Conservation (phyloP, 2,888 invertebrate species). For the Plagodis dolabraria region DNA sequence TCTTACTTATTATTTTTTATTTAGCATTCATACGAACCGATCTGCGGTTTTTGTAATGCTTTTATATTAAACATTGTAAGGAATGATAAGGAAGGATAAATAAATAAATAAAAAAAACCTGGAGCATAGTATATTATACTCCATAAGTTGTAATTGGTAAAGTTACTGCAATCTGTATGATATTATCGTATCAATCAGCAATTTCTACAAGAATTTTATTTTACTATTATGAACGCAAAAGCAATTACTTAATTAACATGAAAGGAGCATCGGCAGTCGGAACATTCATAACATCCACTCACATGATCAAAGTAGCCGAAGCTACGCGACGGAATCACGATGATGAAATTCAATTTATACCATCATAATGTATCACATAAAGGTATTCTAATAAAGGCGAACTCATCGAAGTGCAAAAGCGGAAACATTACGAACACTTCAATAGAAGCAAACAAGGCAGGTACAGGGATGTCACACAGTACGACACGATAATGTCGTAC, state of each 20-base stretch:
- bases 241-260: background rate
- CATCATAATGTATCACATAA: slow-evolving; percentile 33
- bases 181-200: too few species aligned
- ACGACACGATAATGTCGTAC: slow-evolving; percentile 48
- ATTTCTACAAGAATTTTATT: background rate
- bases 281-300: slow-evolving; percentile 2
- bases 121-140: too few species aligned
- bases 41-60: too few species aligned
- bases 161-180: too few species aligned
- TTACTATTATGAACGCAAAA: background rate
- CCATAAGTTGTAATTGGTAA: too few species aligned
- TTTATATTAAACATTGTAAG: too few species aligned
- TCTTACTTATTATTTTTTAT: too few species aligned
- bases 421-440: slow-evolving; percentile 55
- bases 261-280: background rate
- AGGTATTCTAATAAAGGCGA: slow-evolving; percentile 52
- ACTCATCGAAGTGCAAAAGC: slow-evolving; percentile 48
- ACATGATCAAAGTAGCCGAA: background rate
- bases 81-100: too few species aligned
- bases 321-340: slow-evolving; percentile 15
- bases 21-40: too few species aligned
- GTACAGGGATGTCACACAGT: slow-evolving; percentile 39
- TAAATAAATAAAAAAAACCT: too few species aligned
- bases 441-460: slow-evolving; percentile 48
- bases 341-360: slow-evolving; percentile 35